These are phyloP conservation scores for Cavia aperea DNA, from an alignment of 2,113 vertebrate genomes.

Conservation along the genomic window DNA sequence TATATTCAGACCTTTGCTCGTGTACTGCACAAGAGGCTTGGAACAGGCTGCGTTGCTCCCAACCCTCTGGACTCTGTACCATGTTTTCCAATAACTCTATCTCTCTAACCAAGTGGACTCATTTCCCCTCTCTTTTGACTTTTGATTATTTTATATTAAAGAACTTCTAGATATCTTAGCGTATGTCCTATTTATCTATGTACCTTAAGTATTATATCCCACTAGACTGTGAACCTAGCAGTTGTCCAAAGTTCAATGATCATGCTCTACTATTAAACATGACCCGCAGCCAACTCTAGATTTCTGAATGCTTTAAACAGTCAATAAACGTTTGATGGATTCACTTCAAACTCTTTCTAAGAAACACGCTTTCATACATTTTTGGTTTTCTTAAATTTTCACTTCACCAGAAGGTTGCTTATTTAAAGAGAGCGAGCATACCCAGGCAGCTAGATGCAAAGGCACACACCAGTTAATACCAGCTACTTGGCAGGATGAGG, in stretches of 20 bases:
- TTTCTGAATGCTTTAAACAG: neutral
- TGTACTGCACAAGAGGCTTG: neutral
- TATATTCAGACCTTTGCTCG: neutral
- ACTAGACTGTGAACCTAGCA: neutral
- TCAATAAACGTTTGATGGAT: neutral
- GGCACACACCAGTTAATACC: neutral
- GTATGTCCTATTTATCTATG: neutral
- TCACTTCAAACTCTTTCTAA: neutral
- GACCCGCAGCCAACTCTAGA: neutral
- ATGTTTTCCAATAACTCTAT: neutral
- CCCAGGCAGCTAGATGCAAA: neutral
- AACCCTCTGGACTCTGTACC: neutral
- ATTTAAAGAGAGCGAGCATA: neutral
- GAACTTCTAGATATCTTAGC: neutral
- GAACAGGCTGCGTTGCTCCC: neutral
- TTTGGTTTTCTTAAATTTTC: neutral
- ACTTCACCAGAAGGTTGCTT: conserved; percentile 21
- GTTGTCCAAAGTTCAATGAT: neutral
- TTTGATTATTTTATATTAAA: neutral
- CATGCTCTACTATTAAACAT: neutral
- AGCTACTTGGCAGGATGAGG: neutral
- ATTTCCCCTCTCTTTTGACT: conserved; percentile 9
- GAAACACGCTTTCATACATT: neutral
- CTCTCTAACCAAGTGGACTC: neutral
- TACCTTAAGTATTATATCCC: neutral